Evolutionary conservation across 2,113 vertebrate species (phyloP).

Genomic region (Passer montanus): DNA sequence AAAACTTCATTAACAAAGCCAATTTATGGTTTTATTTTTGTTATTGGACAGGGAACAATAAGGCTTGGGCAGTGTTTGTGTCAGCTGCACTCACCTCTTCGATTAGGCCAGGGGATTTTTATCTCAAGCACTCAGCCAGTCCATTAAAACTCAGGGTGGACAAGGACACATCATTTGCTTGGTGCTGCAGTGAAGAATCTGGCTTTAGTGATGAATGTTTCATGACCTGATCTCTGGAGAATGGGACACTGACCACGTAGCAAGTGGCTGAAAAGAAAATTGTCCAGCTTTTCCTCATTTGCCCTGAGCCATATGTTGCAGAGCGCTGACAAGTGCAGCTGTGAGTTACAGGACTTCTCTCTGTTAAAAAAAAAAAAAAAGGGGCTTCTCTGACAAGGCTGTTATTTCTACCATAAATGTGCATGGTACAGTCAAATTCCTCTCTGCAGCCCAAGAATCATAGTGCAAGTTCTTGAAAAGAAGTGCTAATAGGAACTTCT

Average conservation of each 20-base stretch:
- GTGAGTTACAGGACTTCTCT: neutral
- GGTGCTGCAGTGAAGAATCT: neutral
- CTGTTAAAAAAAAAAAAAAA: neutral
- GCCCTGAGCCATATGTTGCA: neutral
- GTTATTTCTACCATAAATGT: neutral
- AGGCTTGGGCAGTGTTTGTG: neutral
- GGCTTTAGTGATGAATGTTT: slow-evolving; percentile 3
- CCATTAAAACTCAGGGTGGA: slow-evolving; percentile 14
- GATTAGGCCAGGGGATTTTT: neutral
- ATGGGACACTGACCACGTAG: neutral
- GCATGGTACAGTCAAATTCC: neutral
- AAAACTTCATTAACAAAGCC: neutral
- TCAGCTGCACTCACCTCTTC: neutral
- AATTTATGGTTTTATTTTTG: neutral
- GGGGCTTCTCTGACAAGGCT: neutral
- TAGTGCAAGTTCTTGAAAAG: neutral
- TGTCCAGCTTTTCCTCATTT: neutral
- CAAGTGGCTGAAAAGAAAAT: neutral
- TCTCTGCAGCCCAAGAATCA: neutral
- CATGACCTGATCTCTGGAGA: neutral
- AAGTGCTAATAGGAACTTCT: neutral
- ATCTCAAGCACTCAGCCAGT: neutral
- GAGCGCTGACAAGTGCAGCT: neutral
- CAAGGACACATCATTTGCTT: neutral
- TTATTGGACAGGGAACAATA: neutral